Base-by-base conservation (phyloP, 35 echinoderm and acorn worm species). In the Strongylocentrotus purpuratus region DNA sequence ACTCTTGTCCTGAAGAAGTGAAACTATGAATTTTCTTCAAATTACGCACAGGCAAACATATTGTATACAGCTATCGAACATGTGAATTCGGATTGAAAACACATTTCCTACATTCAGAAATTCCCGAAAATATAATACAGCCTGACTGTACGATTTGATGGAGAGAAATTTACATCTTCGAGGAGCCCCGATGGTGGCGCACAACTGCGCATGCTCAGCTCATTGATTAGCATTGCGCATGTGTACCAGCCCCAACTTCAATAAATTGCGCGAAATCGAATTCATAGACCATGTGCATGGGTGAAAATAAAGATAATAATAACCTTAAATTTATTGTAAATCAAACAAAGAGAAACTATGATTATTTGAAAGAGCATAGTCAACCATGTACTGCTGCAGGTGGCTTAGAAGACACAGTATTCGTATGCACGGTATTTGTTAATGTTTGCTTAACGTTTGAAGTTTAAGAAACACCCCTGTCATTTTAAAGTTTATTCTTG, bases 251-350 rank as follows among this genome's bases (percentile, higher is more conserved):
- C 11, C 22, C 48, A 28, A 48, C 46, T 47, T 92, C 45, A 50
- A 93, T 14, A 93, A 93, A 93, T 22, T 93, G 91, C 91, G 91
- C 91, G 91, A 93, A 93, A 93, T 93, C 31, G 15, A 93, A 93
- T 46, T 33, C 20, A 78, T 78, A 78, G 65, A 55, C 65, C 65
- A 78, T 78, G 65, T 78, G 35, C 35, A 41, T 41, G 65, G 65
- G 65, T 78, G 18, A 78, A 78, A 78, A 78, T 78, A 55, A 55
- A 55, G 50, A 78, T 28, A 78, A 78, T 78, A 78, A 28, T 28
- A 28, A n/a, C 65, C 20, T 28, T 78, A 10, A 55, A 55, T 55
- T 11, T 55, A 55, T 11, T 55, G 50, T 55, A 14, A 55, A 55
- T 55, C 50, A 55, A 55, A 55, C 50, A 78, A 78, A 22, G 61